Base-by-base conservation (phyloP, 2,888 invertebrate genomes). In the Trachelus stipa region DNA sequence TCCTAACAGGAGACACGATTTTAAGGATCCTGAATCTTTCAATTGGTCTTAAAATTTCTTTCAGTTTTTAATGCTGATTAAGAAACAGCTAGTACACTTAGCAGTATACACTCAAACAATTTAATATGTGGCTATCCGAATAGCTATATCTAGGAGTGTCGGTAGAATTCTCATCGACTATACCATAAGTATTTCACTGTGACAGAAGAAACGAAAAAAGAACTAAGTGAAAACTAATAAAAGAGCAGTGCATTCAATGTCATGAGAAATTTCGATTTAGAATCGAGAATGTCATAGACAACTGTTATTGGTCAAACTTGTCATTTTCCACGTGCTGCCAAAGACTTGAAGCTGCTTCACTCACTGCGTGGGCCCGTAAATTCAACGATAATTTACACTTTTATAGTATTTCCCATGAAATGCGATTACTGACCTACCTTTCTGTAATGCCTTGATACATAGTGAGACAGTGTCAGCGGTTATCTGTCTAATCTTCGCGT, bases 291-390 rank as follows among this genome's bases (percentile, higher is more conserved):
- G 81, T 84, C 84, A 88, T 88, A 85, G 86, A 86, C 87, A 88
- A 88, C 56, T 56, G 56, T 86, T 88, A 88, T 84, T 88, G 89
- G 90, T 90, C 88, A 89, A 87, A 87, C 90, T 90, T 90, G 90
- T 90, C 90, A 90, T 90, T 90, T 90, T 90, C 89, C 88, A 89
- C 82, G 80, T 80, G 80, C 56, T 56, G 56, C 80, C 77, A 79
- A 80, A 56, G 76, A 71, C 31, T 71, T 23, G 31, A 71, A 34
- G 71, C 15, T 31, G 71, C 33, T 71, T 31, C 33, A 71, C 33
- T 71, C 33, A 71, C 23, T 56, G 56, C 56, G 56, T 56, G 56
- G 2, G 23, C 23, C 23, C 23, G 23, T 56, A 9, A 56, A 23
- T 9, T 56, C 56, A 9, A 56, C 9, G 2, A 56, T 23, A 56